Evolutionary conservation across 2,797 vertebrate species (phyloP), one percentile per base, ranked within the genome.

Genomic region (Salmo trutta): DNA sequence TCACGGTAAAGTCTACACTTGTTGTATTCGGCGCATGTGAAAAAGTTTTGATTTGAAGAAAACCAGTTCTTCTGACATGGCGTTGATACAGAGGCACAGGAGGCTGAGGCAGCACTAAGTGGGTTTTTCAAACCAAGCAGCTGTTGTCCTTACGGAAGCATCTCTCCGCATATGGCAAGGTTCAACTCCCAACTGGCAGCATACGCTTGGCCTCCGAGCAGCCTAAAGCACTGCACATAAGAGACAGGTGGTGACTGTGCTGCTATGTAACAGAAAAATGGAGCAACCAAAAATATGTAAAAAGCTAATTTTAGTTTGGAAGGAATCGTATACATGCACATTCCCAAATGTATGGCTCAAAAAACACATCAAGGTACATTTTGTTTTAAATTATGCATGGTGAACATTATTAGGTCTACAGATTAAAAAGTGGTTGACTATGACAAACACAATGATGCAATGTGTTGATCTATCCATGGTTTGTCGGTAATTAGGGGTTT

Each of bases 231-330:
- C 64, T 21, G 52, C 77, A 73, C 76, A 71, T 74, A 64, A 21
- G 17, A 84, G 66, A 87, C 85, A 90, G 87, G 91, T 91, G 89
- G 88, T 84, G 77, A 65, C 83, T 87, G 84, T 85, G 74, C 64
- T 54, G 12, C 41, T 81, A 77, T 77, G 33, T 77, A 80, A 27
- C 47, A 71, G 21, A 69, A 65, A 79, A 71, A 73, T 69, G 78
- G 8, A 76, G 41, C 62, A 53, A 75, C 54, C 69, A 80, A 76
- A 17, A 41, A 41, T 41, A 41, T 41, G 41, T 2, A 0, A n/a
- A 54, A 29, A 21, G 6, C 21, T 62, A 0, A n/a, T n/a, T 65
- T 66, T 66, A 12, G 31, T 41, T 70, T 31, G 64, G 82, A 81
- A 93, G 92, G 90, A 91, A 92, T 91, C 65, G 0, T 21, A 27